Conservation (phyloP, 2,888 invertebrate species). For the Carterocephalus palaemon region DNA sequence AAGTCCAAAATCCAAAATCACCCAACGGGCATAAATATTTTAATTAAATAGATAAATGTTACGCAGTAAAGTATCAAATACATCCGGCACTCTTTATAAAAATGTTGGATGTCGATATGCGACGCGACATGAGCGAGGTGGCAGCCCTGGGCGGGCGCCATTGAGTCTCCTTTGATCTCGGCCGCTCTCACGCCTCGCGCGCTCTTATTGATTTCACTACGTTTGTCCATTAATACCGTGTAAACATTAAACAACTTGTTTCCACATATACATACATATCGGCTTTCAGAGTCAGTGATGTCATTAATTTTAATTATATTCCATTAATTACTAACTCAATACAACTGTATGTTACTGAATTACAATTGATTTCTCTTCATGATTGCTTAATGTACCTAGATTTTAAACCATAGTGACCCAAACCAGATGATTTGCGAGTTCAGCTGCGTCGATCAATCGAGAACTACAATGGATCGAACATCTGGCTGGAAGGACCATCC, state of each 20-base stretch:
- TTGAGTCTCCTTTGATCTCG: constrained; percentile 39
- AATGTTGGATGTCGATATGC: constrained; percentile 6
- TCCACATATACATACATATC: constrained; percentile 19
- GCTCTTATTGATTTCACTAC: constrained; percentile 41
- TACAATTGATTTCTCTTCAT: too few species aligned
- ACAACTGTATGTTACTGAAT: not conserved
- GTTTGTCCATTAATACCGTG: constrained; percentile 36
- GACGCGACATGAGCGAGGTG: constrained; percentile 15
- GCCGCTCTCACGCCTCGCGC: constrained; percentile 42
- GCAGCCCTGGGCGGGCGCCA: constrained; percentile 34
- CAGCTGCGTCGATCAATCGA: constrained; percentile 7
- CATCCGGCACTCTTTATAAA: too few species aligned
- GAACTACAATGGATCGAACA: constrained; percentile 16
- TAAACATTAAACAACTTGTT: constrained; percentile 33
- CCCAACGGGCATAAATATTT: too few species aligned
- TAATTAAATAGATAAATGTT: too few species aligned
- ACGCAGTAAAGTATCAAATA: too few species aligned
- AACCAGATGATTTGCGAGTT: not conserved
- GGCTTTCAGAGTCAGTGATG: not conserved
- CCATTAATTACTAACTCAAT: constrained; percentile 1
- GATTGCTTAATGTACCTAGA: too few species aligned
- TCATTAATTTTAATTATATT: constrained; percentile 7
- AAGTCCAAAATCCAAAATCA: too few species aligned
- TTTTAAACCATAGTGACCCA: too few species aligned
- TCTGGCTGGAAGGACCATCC: constrained; percentile 27